Percentiles rank a stretch among this genome's conserved stretches.
These are phyloP conservation scores for Drosophila picticornis DNA, from an alignment of 2,888 invertebrate genomes.

Conservation along the genomic window DNA sequence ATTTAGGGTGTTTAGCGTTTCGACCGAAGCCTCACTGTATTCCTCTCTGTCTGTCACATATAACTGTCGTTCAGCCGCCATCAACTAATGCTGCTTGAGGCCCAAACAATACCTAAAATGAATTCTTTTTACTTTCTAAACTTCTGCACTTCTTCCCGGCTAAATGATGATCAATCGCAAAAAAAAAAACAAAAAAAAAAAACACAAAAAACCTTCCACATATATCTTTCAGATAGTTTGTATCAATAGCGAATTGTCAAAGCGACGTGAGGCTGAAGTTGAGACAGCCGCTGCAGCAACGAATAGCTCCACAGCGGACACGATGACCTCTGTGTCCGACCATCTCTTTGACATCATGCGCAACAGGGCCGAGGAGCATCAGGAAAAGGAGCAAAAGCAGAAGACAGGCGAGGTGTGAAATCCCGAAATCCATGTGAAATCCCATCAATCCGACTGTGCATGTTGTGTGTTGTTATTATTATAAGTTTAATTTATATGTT, in stretches of 20 bases:
- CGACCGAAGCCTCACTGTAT: background rate
- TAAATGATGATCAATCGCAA: constrained; percentile 64
- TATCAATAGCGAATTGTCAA: constrained; percentile 69
- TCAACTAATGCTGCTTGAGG: background rate
- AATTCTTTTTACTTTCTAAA: background rate
- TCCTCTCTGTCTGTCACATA: background rate
- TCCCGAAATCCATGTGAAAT: constrained; percentile 17
- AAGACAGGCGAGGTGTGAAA: constrained; percentile 48
- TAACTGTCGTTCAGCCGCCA: background rate
- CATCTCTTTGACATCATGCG: constrained; percentile 48
- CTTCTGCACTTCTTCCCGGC: constrained; percentile 21
- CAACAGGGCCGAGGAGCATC: constrained; percentile 33
- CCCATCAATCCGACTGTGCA: constrained; percentile 6
- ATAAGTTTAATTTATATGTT: background rate
- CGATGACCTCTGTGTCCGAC: constrained; percentile 53
- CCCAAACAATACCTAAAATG: background rate
- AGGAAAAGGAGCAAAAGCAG: constrained; percentile 24
- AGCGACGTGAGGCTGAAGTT: constrained; percentile 63
- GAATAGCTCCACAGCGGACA: constrained; percentile 37
- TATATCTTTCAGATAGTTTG: constrained; percentile 80
- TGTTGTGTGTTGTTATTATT: background rate
- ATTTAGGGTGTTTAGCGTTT: constrained; percentile 31
- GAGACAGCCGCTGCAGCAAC: constrained; percentile 32
- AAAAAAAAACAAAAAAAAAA: constrained; percentile 54
- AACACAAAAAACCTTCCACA: constrained; percentile 46